Percentiles rank a stretch among this genome's conserved stretches.
Conservation (phyloP, 2,113 vertebrate genomes). For the Cathartes aura region DNA sequence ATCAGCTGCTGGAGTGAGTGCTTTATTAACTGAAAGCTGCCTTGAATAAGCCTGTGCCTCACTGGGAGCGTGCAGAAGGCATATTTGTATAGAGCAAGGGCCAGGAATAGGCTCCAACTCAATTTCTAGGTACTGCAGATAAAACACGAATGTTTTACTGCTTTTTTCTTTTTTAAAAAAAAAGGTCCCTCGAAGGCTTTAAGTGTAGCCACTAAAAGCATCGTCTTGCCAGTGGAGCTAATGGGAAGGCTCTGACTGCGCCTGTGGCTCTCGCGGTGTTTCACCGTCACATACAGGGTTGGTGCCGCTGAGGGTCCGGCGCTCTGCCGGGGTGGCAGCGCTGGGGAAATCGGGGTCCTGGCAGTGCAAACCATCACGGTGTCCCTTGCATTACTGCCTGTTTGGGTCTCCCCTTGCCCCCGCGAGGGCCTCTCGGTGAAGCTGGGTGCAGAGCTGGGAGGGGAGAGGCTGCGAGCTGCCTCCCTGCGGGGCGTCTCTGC, state of each 20-base stretch:
- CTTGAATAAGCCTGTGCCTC: background rate
- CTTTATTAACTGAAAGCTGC: background rate
- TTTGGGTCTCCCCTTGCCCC: background rate
- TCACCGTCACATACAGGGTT: accelerated
- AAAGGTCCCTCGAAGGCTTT: background rate
- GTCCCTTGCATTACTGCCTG: background rate
- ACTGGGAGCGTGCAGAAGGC: background rate
- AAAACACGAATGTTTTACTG: background rate
- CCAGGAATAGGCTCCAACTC: background rate
- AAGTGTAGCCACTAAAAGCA: constrained; percentile 4
- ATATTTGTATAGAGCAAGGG: background rate
- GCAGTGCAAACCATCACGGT: background rate
- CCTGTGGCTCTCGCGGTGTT: accelerated
- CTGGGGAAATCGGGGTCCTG: background rate
- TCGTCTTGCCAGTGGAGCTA: background rate
- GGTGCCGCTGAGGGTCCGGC: background rate
- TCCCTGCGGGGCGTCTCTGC: accelerated
- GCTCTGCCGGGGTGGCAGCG: accelerated
- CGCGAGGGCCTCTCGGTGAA: background rate
- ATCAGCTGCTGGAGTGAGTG: background rate
- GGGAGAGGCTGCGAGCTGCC: background rate
- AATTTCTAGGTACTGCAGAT: background rate
- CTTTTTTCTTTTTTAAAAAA: background rate
- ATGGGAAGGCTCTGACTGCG: accelerated
- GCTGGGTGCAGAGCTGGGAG: background rate